These are phyloP conservation scores for Tetragonula carbonaria DNA, from an alignment of 2,888 invertebrate genomes.

Conservation along the genomic window DNA sequence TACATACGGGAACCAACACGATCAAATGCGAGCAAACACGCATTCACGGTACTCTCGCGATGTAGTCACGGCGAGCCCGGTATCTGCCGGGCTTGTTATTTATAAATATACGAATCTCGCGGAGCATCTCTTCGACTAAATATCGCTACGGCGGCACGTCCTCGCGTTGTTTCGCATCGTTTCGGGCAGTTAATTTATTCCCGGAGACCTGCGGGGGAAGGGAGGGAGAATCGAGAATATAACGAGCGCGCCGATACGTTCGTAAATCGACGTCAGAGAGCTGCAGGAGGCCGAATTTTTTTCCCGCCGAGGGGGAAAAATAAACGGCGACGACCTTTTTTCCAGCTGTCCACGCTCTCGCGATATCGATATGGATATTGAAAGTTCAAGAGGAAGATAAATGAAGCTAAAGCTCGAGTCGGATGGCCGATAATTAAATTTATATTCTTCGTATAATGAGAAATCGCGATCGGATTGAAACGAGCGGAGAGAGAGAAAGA, in stretches of 20 bases:
- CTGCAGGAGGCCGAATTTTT: background rate
- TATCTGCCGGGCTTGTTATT: background rate
- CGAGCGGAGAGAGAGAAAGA: background rate
- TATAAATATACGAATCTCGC: conserved; percentile 17
- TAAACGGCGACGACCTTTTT: conserved; percentile 5
- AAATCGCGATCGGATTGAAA: conserved; percentile 28
- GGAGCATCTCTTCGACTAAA: conserved; percentile 6
- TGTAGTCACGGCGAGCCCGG: background rate
- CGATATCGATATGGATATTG: conserved; percentile 51
- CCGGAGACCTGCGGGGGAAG: no score
- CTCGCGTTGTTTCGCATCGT: background rate
- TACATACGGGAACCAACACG: conserved; percentile 3
- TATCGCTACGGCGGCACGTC: background rate
- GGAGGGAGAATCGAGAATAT: background rate
- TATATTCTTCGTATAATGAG: conserved; percentile 45
- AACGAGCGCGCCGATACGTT: conserved; percentile 11
- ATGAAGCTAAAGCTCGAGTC: conserved; percentile 24
- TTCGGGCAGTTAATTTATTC: background rate
- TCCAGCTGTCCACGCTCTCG: background rate
- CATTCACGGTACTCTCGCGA: background rate
- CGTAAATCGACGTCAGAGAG: background rate
- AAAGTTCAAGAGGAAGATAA: conserved; percentile 35
- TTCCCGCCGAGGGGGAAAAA: background rate
- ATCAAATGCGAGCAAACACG: conserved; percentile 1
- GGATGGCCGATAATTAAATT: conserved; percentile 51